A percentile compares a stretch with the other conserved stretches of the same genome.
These are phyloP conservation scores for Syngnathus rostellatus DNA, from an alignment of 2,797 vertebrate species.

Conservation along the genomic window DNA sequence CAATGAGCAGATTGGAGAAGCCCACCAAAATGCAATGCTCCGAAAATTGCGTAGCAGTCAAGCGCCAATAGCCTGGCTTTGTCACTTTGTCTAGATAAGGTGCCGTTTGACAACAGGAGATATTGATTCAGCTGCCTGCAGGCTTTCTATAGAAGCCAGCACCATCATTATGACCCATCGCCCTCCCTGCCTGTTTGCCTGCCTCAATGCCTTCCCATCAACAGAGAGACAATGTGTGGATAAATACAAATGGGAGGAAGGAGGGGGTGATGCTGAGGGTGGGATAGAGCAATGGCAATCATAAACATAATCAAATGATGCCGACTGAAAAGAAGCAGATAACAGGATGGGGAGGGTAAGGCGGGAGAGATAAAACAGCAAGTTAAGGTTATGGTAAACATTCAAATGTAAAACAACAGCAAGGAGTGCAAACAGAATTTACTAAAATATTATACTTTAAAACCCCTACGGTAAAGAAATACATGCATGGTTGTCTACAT, in stretches of 20 bases:
- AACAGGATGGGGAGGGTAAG: background rate
- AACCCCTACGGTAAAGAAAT: too few species aligned
- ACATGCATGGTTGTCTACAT: too few species aligned
- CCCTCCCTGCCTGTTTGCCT: conserved; percentile 24
- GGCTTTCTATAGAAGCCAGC: conserved; percentile 65
- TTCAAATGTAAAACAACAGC: background rate
- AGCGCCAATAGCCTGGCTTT: conserved; percentile 23
- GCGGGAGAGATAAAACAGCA: background rate
- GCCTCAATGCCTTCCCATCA: conserved; percentile 22
- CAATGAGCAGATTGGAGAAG: conserved; percentile 13
- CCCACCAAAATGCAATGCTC: conserved; percentile 16
- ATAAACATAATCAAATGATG: conserved; percentile 27
- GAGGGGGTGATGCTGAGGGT: background rate
- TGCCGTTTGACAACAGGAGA: conserved; percentile 59
- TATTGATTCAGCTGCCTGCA: conserved; percentile 64
- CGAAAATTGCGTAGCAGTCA: conserved; percentile 17
- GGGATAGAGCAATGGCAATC: background rate
- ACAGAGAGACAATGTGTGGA: conserved; percentile 18
- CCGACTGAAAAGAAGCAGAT: background rate
- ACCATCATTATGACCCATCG: conserved; percentile 51
- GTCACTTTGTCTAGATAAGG: conserved; percentile 35
- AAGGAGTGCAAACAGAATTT: background rate
- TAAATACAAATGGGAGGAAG: conserved; percentile 5
- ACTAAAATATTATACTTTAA: too few species aligned
- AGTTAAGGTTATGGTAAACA: background rate